phyloP scores from a whole-genome alignment of 2,888 invertebrate genomes.

The Lysandra bellargus region DNA sequence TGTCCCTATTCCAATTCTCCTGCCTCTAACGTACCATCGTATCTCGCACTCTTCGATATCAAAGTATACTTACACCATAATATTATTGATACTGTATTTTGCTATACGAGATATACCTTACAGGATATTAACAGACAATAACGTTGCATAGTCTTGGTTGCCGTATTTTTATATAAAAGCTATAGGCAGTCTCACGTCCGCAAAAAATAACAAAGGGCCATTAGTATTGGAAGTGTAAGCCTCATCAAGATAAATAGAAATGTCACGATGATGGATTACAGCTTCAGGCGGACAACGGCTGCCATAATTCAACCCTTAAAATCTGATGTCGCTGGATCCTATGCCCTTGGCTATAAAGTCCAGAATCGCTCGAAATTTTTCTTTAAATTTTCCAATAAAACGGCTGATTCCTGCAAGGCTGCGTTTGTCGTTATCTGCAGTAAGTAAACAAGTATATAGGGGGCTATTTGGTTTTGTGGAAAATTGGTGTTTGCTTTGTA shows the following conservation, averaged over 20 bases:
- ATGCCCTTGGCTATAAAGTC: constrained; percentile 45
- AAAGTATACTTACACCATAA: too few relatives aligned
- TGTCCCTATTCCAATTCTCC: too few relatives aligned
- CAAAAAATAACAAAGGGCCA: constrained; percentile 61
- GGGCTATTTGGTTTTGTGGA: constrained; percentile 43
- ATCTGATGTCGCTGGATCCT: constrained; percentile 42
- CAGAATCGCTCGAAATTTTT: constrained; percentile 42
- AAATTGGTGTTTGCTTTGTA: constrained; percentile 43
- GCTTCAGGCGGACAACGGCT: constrained; percentile 53
- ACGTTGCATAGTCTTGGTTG: background rate
- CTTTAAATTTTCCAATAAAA: constrained; percentile 43
- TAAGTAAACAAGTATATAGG: constrained; percentile 58
- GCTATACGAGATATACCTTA: too few relatives aligned
- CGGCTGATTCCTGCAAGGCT: constrained; percentile 56
- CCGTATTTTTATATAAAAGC: constrained; percentile 19
- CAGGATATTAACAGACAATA: background rate
- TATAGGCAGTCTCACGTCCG: constrained; percentile 30
- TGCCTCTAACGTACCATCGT: too few relatives aligned
- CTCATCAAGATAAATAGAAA: constrained; percentile 78
- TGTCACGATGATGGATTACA: constrained; percentile 75
- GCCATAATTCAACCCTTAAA: constrained; percentile 49
- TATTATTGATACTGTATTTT: too few relatives aligned
- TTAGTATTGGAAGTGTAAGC: constrained; percentile 69
- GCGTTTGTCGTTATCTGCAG: constrained; percentile 53
- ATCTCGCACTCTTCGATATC: too few relatives aligned